phyloP scores from a whole-genome alignment of 1,140 invertebrate species.

The Phymorhynchus buccinoides region DNA sequence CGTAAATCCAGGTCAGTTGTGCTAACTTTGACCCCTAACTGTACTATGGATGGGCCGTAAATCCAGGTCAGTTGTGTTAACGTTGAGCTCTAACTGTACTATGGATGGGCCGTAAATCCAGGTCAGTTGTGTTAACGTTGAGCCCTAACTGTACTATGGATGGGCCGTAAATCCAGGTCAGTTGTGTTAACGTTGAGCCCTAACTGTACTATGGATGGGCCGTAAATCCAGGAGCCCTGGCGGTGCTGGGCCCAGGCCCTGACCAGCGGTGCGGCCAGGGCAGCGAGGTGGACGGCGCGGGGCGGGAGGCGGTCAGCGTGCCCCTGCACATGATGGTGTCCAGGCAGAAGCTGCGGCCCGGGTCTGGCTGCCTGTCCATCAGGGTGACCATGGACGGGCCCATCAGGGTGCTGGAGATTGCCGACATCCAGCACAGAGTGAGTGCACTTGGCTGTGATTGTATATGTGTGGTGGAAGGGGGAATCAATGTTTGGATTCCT shows the following conservation, averaged over 20 bases:
- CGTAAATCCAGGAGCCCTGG: constrained; percentile 81
- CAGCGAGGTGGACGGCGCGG: constrained; percentile 84
- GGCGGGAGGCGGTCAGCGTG: constrained; percentile 73
- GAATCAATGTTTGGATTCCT: background rate
- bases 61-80: too few species aligned
- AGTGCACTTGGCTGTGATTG: constrained; percentile 31
- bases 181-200: too few species aligned
- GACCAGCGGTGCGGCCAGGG: constrained; percentile 80
- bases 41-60: too few species aligned
- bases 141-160: too few species aligned
- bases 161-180: too few species aligned
- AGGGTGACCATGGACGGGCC: constrained; percentile 92
- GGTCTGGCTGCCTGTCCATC: constrained; percentile 90
- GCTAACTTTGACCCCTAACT: too few species aligned
- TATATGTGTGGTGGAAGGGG: background rate
- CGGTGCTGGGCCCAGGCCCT: constrained; percentile 84
- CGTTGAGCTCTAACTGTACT: too few species aligned
- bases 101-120: too few species aligned
- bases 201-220: too few species aligned
- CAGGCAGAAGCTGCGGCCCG: constrained; percentile 86
- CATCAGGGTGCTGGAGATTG: constrained; percentile 88
- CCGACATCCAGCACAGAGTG: constrained; percentile 79
- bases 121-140: too few species aligned
- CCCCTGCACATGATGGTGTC: constrained; percentile 87
- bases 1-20: too few species aligned